These are phyloP conservation scores for Syngnathoides biaculeatus DNA, from an alignment of 2,113 vertebrate genomes.

Conservation along the genomic window DNA sequence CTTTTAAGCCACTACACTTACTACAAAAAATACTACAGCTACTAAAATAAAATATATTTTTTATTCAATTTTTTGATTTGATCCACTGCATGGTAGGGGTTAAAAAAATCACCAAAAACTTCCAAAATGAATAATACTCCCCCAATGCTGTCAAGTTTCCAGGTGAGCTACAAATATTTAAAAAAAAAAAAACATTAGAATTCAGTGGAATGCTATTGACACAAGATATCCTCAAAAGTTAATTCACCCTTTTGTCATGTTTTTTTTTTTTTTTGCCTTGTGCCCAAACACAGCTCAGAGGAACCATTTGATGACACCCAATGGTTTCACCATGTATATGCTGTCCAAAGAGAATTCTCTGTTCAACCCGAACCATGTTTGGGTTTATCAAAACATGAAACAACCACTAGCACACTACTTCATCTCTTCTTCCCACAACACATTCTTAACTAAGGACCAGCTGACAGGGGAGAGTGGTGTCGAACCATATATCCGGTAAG, in stretches of 20 bases:
- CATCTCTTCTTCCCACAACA: constrained; percentile 97
- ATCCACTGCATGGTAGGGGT: too few species aligned
- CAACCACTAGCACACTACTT: constrained; percentile 89
- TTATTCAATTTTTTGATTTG: too few species aligned
- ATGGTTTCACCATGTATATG: constrained; percentile 95
- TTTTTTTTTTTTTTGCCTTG: constrained; percentile 24
- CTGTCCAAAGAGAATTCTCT: constrained; percentile 84
- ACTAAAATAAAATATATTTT: too few species aligned
- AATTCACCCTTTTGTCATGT: not conserved
- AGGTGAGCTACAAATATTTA: too few species aligned
- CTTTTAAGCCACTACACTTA: too few species aligned
- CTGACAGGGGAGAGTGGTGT: constrained; percentile 87
- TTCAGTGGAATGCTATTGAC: too few species aligned
- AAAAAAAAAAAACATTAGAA: too few species aligned
- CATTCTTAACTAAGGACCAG: constrained; percentile 91
- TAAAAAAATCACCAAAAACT: too few species aligned
- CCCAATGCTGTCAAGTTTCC: too few species aligned
- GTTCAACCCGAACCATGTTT: constrained; percentile 76
- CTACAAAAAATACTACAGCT: too few species aligned
- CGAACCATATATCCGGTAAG: constrained; percentile 86
- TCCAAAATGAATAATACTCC: too few species aligned
- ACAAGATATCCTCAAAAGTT: not conserved
- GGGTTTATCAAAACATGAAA: constrained; percentile 89
- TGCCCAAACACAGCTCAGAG: constrained; percentile 76
- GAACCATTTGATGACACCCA: constrained; percentile 88